Base-by-base conservation (phyloP, 2,888 invertebrate genomes). In the Leucania comma region DNA sequence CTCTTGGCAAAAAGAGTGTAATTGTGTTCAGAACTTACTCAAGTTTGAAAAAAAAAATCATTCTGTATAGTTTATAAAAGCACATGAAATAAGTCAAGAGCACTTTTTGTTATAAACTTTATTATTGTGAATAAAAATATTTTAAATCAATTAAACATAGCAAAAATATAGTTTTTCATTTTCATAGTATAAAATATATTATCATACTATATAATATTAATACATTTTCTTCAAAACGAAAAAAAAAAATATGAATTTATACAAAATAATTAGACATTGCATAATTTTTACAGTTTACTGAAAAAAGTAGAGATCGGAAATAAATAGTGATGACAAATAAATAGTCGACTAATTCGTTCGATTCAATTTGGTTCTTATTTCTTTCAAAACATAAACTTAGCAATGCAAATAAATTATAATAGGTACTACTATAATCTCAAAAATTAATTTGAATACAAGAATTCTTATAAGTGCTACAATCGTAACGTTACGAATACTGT, bases 41-140 rank as follows among this genome's bases (percentile, higher is more conserved):
- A 48, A 8, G n/a, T 42, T 42, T 42, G 4, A 17, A 14, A 57
- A 17, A 14, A 57, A 32, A 57, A 22, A 35, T 22, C 57, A 35
- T 12, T 4, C 14, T 57, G 35, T 57, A 68, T 83, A 81, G 80
- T 81, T 83, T 85, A 85, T 83, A 8, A 48, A 78, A 78, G 76
- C 82, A 87, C 82, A 64, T 65, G 58, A 80, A 87, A 84, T 82
- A 84, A 80, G 72, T 81, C 81, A 81, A 78, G 73, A 75, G 80
- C 83, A 87, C 81, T 60, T 83, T 81, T 79, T 82, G 74, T 82
- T 78, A 75, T 56, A 72, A 46, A 67, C 68, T 75, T 82, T 78
- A 66, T 57, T 77, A 71, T 75, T 79, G 74, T 76, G 51, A 69
- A 78, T 83, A 68, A 67, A 68, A 71, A 71, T 46, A 62, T 76